A percentile compares a stretch with the other conserved stretches of the same genome.
Evolutionary conservation across 1,140 invertebrate species (phyloP).

Genomic region (Drosophila pectinifera): DNA sequence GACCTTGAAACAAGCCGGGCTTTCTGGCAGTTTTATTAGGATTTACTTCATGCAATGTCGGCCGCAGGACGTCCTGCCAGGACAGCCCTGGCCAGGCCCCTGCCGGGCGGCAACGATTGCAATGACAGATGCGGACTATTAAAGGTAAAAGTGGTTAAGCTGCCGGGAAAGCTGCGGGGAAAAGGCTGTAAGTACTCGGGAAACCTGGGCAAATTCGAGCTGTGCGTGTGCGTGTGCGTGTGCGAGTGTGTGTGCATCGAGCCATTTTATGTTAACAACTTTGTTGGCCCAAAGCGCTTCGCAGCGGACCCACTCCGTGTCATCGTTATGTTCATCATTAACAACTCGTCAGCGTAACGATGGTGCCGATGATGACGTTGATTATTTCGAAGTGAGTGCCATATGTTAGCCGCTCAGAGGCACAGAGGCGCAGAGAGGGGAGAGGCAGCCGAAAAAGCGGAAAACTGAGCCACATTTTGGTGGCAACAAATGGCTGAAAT

Average conservation of each 20-base stretch:
- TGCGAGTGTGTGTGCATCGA: conserved; percentile 34
- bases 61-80: background rate
- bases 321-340: conserved; percentile 60
- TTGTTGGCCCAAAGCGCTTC: conserved; percentile 59
- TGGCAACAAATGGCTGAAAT: conserved; percentile 63
- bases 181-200: conserved; percentile 2
- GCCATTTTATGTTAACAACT: conserved; percentile 67
- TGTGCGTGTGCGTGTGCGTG: conserved; percentile 4
- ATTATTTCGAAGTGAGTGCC: conserved; percentile 54
- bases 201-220: conserved; percentile 16
- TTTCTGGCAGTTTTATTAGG: background rate
- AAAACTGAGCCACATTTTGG: conserved; percentile 39
- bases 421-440: too few relatives aligned
- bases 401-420: conserved; percentile 40
- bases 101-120: conserved; percentile 24
- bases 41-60: background rate
- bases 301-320: conserved; percentile 25
- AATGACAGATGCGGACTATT: conserved; percentile 45
- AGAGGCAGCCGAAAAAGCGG: background rate
- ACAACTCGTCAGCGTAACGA: conserved; percentile 59
- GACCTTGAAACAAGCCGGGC: background rate
- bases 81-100: background rate
- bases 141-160: conserved; percentile 39
- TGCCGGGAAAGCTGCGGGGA: background rate
- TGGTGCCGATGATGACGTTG: conserved; percentile 52